Evolutionary conservation across 2,113 vertebrate species (phyloP).

Genomic region (Phainopepla nitens): DNA sequence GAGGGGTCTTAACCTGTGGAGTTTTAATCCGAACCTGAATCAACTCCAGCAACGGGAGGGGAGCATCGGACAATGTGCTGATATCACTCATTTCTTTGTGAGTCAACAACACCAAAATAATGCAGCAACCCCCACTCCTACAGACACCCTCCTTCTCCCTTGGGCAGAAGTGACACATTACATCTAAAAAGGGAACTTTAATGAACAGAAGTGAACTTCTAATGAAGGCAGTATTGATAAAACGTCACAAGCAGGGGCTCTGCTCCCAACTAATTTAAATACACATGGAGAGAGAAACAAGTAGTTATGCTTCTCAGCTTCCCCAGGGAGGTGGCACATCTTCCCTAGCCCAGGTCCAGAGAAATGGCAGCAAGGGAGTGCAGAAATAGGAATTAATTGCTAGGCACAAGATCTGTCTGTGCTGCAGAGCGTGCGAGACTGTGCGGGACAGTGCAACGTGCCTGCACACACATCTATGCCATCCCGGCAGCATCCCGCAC

Average conservation of each 20-base stretch:
- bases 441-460: accelerated
- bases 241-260: not conserved
- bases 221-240: not conserved
- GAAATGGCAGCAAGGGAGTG: not conserved
- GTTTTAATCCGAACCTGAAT: not conserved
- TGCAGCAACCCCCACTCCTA: not conserved
- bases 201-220: slow-evolving; percentile 16
- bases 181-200: not conserved
- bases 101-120: not conserved
- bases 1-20: not conserved
- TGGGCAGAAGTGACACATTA: not conserved
- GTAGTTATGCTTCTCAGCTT: not conserved
- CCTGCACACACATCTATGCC: not conserved
- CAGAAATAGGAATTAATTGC: not conserved
- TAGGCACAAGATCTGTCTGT: not conserved
- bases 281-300: not conserved
- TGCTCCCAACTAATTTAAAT: not conserved
- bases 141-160: not conserved
- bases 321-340: not conserved
- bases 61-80: not conserved
- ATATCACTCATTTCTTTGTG: not conserved
- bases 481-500: not conserved
- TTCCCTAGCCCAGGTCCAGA: not conserved
- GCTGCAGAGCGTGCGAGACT: accelerated
- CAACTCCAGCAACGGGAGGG: not conserved